phyloP scores from a whole-genome alignment of 2,888 invertebrate genomes.

The Agapostemon virescens region DNA sequence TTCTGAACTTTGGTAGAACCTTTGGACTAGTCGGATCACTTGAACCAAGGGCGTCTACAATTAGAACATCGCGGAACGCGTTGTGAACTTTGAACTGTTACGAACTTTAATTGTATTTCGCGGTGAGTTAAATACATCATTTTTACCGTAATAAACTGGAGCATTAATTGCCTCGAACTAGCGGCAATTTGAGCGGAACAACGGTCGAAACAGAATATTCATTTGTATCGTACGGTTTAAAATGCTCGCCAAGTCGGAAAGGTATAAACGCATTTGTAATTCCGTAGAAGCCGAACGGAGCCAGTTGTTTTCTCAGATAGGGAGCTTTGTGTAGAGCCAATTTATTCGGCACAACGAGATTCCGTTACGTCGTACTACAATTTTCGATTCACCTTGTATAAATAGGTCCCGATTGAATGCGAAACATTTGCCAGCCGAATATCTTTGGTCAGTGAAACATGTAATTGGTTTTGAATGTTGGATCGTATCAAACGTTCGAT shows the following conservation, averaged over 20 bases:
- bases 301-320: slow-evolving; percentile 13
- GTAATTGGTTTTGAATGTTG: slow-evolving; percentile 56
- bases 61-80: too few species aligned
- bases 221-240: not conserved
- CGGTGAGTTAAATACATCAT: too few species aligned
- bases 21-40: too few species aligned
- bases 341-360: slow-evolving; percentile 44
- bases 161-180: too few species aligned
- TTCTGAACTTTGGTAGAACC: too few species aligned
- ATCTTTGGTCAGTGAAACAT: slow-evolving; percentile 54
- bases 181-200: too few species aligned
- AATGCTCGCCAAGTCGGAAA: not conserved
- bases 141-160: too few species aligned
- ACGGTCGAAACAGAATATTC: too few species aligned
- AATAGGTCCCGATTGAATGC: slow-evolving; percentile 53
- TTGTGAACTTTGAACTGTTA: too few species aligned
- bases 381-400: slow-evolving; percentile 49
- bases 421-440: slow-evolving; percentile 45
- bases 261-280: not conserved
- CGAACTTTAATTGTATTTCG: too few species aligned
- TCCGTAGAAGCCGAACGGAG: not conserved
- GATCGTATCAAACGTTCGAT: slow-evolving; percentile 31
- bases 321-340: slow-evolving; percentile 20
- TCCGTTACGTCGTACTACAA: slow-evolving; percentile 44
- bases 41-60: too few species aligned